Evolutionary conservation across 2,113 vertebrate genomes (phyloP), one percentile per base, ranked within the genome.

Genomic region (Pomatorhinus ruficollis): DNA sequence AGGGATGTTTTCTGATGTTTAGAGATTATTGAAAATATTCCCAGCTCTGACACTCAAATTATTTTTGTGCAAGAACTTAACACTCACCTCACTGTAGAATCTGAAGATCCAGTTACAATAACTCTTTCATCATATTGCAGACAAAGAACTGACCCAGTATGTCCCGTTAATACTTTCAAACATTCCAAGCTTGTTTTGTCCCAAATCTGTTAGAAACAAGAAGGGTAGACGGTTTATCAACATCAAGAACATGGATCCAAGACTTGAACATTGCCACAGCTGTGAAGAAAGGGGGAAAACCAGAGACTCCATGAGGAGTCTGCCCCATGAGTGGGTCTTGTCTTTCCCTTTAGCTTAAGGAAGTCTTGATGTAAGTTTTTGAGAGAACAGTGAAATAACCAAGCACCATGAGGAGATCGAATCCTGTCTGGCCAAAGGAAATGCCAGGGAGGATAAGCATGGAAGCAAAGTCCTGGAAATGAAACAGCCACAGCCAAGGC

Each of bases 101-200:
- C 99, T 42, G 99, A 99, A 66, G 99, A 99, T 90, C 99, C 99
- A 28, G 99, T 99, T 96, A 99, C 99, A 89, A 99, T 99, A 96
- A 99, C 99, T 95, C 99, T 98, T 84, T 99, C 99, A 52, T 99
- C 99, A 71, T 99, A 99, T 96, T 99, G 99, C 90, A 99, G 98
- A 98, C 99, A 99, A 89, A 99, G 98, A 96, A 99, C 99, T 10
- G 99, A 99, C 93, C 99, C 99, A 40, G 99, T 99, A 98, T 99
- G 99, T 89, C 99, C 99, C 2, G 99, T 99, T 97, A 99, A 97
- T 93, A 99, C 98, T 97, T 99, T 99, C 98, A 99, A 98, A 98
- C 99, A 99, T 97, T 99, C 99, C 98, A 99, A 97, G 79, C 98
- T 98, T 95, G 99, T 99, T 98, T 99, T 99, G 97, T 99, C 99